Evolutionary conservation across 2,113 vertebrate species (phyloP).

Genomic region (Plestiodon gilberti): DNA sequence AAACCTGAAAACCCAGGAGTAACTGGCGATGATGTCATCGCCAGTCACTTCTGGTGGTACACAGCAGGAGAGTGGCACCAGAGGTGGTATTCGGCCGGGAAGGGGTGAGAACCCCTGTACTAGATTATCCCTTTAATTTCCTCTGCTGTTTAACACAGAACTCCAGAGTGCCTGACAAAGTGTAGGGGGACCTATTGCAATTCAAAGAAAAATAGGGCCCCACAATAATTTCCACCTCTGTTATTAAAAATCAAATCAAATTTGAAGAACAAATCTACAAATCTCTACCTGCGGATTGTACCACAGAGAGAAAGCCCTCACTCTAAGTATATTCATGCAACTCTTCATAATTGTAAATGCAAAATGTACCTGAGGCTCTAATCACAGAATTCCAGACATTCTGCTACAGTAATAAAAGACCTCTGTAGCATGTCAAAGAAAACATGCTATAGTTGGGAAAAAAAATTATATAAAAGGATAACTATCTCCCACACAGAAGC

Average conservation of each 20-base stretch:
- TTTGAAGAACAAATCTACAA: background rate
- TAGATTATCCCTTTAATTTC: background rate
- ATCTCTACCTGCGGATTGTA: too few species aligned
- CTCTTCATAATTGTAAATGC: background rate
- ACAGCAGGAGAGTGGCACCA: too few species aligned
- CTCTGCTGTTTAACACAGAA: background rate
- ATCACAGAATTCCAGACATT: background rate
- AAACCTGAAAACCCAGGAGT: too few species aligned
- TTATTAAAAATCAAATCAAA: background rate
- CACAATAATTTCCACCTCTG: background rate
- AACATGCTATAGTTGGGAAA: background rate
- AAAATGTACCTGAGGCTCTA: background rate
- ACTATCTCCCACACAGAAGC: constrained; percentile 54
- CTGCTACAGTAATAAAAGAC: background rate
- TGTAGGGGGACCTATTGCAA: background rate
- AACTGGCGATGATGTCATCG: too few species aligned
- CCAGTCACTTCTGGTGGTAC: too few species aligned
- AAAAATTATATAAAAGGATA: background rate
- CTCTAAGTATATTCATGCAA: background rate
- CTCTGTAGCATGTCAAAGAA: background rate
- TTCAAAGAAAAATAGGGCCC: background rate
- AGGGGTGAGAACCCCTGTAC: too few species aligned
- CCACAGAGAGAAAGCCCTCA: background rate
- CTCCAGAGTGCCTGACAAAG: background rate
- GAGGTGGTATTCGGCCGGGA: too few species aligned